Base-by-base conservation (phyloP, 2,113 vertebrate species). In the Cariama cristata region DNA sequence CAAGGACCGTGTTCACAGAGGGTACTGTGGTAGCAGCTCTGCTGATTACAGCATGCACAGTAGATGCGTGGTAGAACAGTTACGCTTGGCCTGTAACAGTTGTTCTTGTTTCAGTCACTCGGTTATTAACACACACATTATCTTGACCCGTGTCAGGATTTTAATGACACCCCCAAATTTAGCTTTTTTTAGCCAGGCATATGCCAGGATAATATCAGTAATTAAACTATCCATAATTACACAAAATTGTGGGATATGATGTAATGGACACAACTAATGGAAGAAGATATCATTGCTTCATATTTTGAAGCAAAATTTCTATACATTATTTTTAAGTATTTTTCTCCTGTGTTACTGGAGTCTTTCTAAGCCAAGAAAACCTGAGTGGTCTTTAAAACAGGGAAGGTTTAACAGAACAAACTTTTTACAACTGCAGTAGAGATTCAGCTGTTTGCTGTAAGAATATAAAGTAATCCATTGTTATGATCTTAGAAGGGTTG, bases 41-140 rank as follows among this genome's bases (percentile, higher is more conserved):
- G 60, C 93, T 47, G 88, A 28, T 33, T 5, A 11, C 50, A n/a
- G 44, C 35, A 12, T 2, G 19, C n/a, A 9, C 26, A 59, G 73
- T 4, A 59, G 79, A 6, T 53, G 23, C 35, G 3, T 27, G 32
- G 24, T 32, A n/a, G 58, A 77, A 20, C 38, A 47, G 28, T n/a
- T 16, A 18, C 0, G 0, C n/a, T 14, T 52, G 35, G 52, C 38
- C 77, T 59, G 3, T 26, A 58, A 27, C 44, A 10, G 49, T 14
- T 38, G 63, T 45, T 73, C 33, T 33, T 58, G 27, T 60, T 60
- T 20, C 53, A 38, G 40, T 68, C 40, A n/a, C 38, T 55, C 59
- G 9, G 1, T 56, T 44, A 12, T 18, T 40, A 40, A 75, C 56
- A 21, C 40, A 40, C 10, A 10, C 33, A 5, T 32, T 62, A 17